phyloP scores from a whole-genome alignment of 2,797 vertebrate species.

The Coregonus sp. region DNA sequence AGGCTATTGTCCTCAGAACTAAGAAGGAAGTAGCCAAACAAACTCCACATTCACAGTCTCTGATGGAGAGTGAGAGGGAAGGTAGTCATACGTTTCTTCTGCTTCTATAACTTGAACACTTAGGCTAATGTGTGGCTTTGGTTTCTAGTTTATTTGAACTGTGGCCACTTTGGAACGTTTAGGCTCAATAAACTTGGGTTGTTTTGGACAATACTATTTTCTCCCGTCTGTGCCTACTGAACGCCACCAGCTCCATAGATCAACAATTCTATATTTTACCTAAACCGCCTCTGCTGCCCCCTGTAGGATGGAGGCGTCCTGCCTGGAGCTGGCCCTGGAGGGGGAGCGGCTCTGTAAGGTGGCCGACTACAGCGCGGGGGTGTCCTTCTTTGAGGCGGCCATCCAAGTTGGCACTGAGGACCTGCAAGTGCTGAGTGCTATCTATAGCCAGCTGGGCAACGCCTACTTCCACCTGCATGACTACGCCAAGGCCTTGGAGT shows the following conservation, averaged over 20 bases:
- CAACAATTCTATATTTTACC: neutral
- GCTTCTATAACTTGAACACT: too few relatives aligned
- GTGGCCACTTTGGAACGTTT: too few relatives aligned
- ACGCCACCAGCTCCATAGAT: neutral
- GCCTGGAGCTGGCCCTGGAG: conserved; percentile 95
- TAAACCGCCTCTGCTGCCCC: neutral
- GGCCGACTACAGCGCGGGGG: conserved; percentile 90
- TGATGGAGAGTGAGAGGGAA: conserved; percentile 35
- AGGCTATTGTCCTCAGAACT: conserved; percentile 65
- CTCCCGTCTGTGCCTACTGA: neutral
- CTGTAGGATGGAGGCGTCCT: conserved; percentile 97
- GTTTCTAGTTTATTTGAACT: too few relatives aligned
- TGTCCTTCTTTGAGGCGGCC: conserved; percentile 96
- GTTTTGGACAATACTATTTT: neutral
- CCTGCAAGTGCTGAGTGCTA: conserved; percentile 93
- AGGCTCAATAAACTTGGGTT: neutral
- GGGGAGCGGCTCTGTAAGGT: conserved; percentile 95
- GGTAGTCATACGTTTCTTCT: neutral
- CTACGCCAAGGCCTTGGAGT: conserved; percentile 91
- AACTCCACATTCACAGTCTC: conserved; percentile 35
- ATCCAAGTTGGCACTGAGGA: conserved; percentile 98
- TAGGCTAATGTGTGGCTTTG: too few relatives aligned
- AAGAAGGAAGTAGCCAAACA: conserved; percentile 65
- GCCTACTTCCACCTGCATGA: conserved; percentile 98
- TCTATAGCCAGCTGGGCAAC: conserved; percentile 98